These are phyloP conservation scores for Palaemon carinicauda DNA, from an alignment of 1,140 invertebrate genomes.

Conservation along the genomic window DNA sequence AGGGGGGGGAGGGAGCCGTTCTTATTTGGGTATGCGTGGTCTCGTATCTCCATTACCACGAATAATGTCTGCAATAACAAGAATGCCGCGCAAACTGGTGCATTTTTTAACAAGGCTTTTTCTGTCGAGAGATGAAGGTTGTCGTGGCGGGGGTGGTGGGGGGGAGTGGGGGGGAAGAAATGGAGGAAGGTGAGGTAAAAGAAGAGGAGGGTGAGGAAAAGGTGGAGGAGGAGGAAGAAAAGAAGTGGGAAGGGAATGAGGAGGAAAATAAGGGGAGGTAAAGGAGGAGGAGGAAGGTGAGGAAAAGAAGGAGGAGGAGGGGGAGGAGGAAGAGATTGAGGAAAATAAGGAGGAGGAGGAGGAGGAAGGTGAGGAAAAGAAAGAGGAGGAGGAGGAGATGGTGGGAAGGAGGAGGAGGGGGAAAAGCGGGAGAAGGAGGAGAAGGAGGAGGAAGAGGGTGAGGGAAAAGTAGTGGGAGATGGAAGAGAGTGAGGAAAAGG, in stretches of 20 bases:
- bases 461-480: too few relatives aligned
- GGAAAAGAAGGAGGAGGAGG: too few relatives aligned
- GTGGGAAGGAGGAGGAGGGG: too few relatives aligned
- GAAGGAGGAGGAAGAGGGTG: too few relatives aligned
- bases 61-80: conserved; percentile 41
- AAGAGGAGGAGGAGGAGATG: too few relatives aligned
- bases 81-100: conserved; percentile 10
- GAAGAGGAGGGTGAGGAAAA: background rate
- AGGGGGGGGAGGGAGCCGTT: background rate
- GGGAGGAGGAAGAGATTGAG: too few relatives aligned
- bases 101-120: conserved; percentile 44
- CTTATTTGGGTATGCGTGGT: background rate
- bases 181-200: background rate
- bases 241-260: background rate
- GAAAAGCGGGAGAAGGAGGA: too few relatives aligned
- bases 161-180: background rate
- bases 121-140: conserved; percentile 33
- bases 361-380: too few relatives aligned
- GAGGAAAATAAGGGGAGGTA: background rate
- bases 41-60: conserved; percentile 29
- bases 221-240: background rate
- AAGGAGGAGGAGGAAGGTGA: too few relatives aligned
- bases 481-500: too few relatives aligned
- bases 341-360: too few relatives aligned
- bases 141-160: background rate